Percentiles rank a stretch among this genome's conserved stretches.
These are phyloP conservation scores for Eupithecia pulchellata DNA, from an alignment of 2,888 invertebrate genomes.

Conservation along the genomic window DNA sequence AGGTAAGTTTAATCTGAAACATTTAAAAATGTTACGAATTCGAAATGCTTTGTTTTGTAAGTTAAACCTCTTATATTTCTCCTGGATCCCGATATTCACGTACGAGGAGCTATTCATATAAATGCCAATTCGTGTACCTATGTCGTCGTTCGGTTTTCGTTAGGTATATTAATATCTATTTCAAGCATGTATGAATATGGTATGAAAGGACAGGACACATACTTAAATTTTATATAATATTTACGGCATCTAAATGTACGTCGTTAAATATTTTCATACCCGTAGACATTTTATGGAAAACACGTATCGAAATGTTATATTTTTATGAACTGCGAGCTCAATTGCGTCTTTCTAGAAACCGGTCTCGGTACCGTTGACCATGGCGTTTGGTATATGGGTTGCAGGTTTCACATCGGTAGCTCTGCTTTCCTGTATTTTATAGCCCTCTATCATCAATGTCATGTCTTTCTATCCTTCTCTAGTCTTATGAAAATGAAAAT, in stretches of 20 bases:
- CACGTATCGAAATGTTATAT: slow-evolving; percentile 47
- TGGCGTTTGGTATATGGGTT: slow-evolving; percentile 70
- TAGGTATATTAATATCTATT: neutral
- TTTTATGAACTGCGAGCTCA: slow-evolving; percentile 52
- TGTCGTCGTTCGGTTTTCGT: neutral
- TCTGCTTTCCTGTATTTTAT: slow-evolving; percentile 44
- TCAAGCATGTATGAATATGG: neutral
- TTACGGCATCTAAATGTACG: slow-evolving; percentile 12
- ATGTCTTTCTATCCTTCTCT: neutral
- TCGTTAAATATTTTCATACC: slow-evolving; percentile 23
- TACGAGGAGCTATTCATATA: neutral
- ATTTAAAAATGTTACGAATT: slow-evolving; percentile 12
- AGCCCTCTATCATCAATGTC: slow-evolving; percentile 19
- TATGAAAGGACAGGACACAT: neutral
- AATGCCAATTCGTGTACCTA: neutral
- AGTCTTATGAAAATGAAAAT: no score
- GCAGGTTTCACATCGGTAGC: slow-evolving; percentile 56
- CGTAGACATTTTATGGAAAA: slow-evolving; percentile 37
- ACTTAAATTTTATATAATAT: neutral
- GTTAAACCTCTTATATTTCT: neutral
- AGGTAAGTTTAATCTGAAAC: slow-evolving; percentile 48
- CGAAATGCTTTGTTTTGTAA: neutral
- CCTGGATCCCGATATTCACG: neutral
- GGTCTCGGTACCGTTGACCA: slow-evolving; percentile 66
- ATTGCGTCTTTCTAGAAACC: slow-evolving; percentile 56